Percentiles rank a stretch among this genome's conserved stretches.
phyloP scores from a whole-genome alignment of 2,888 invertebrate species.

The Volucella inflata region DNA sequence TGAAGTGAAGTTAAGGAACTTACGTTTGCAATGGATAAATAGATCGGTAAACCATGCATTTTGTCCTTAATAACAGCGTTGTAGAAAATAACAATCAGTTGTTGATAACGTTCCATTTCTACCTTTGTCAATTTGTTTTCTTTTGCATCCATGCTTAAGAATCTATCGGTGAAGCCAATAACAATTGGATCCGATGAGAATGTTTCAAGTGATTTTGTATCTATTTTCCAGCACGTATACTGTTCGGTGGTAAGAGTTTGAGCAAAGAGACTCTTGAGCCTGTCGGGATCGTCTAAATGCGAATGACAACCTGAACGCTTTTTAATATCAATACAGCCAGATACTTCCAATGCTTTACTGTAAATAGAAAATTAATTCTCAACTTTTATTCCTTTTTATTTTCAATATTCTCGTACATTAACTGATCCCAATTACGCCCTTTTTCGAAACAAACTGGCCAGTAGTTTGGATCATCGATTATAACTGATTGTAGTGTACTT shows the following conservation, averaged over 20 bases:
- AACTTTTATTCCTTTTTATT: neutral
- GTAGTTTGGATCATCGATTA: conserved; percentile 92
- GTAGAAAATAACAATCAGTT: conserved; percentile 88
- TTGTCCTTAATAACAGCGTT: conserved; percentile 93
- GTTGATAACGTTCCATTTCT: conserved; percentile 86
- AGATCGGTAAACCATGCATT: conserved; percentile 89
- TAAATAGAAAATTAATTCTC: conserved; percentile 62
- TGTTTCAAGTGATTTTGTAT: conserved; percentile 88
- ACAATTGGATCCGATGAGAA: conserved; percentile 90
- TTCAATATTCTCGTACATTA: conserved; percentile 86
- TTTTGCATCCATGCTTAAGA: conserved; percentile 84
- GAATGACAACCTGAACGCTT: conserved; percentile 95
- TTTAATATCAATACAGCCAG: conserved; percentile 92
- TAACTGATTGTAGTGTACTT: conserved; percentile 89
- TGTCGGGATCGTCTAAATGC: conserved; percentile 92
- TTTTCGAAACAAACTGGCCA: conserved; percentile 94
- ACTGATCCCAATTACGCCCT: conserved; percentile 92
- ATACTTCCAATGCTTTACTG: conserved; percentile 88
- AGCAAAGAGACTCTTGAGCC: conserved; percentile 90
- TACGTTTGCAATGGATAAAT: conserved; percentile 89
- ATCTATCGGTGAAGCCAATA: conserved; percentile 88
- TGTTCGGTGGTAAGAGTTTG: conserved; percentile 91
- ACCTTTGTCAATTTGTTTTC: conserved; percentile 81
- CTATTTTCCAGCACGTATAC: conserved; percentile 83
- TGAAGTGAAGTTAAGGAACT: conserved; percentile 78